These are phyloP conservation scores for Halcyon senegalensis DNA, from an alignment of 2,113 vertebrate genomes.

Conservation along the genomic window DNA sequence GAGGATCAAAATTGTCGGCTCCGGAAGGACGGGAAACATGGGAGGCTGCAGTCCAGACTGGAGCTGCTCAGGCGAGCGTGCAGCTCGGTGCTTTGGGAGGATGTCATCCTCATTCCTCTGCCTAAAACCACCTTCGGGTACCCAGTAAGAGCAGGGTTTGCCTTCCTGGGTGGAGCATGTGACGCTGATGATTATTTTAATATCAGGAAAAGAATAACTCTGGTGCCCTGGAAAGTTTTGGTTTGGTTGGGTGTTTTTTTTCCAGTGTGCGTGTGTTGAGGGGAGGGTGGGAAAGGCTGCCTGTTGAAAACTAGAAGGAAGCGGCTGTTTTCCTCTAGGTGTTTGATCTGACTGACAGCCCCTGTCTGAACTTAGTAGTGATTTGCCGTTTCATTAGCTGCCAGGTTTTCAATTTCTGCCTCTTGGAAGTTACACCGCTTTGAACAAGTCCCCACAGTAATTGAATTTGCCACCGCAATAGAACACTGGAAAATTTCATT, in stretches of 20 bases:
- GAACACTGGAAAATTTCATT: constrained; percentile 98
- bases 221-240: background rate
- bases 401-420: constrained; percentile 97
- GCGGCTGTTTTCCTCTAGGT: constrained; percentile 70
- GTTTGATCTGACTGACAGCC: constrained; percentile 83
- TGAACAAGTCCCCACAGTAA: constrained; percentile 97
- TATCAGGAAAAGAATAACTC: constrained; percentile 2
- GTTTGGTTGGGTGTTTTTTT: background rate
- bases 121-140: background rate
- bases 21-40: background rate
- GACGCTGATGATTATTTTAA: constrained; percentile 15
- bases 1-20: background rate
- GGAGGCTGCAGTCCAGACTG: background rate
- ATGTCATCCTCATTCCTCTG: background rate
- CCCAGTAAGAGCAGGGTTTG: background rate
- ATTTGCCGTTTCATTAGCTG: constrained; percentile 96
- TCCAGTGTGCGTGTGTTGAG: background rate
- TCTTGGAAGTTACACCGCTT: constrained; percentile 95
- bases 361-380: constrained; percentile 87
- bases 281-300: background rate
- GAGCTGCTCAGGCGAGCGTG: rapidly evolving
- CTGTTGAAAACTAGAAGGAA: constrained; percentile 45
- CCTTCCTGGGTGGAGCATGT: background rate
- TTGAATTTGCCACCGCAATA: constrained; percentile 99
- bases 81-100: background rate